These are phyloP conservation scores for Papilio aristodemus DNA, from an alignment of 1,140 invertebrate genomes.

Conservation along the genomic window DNA sequence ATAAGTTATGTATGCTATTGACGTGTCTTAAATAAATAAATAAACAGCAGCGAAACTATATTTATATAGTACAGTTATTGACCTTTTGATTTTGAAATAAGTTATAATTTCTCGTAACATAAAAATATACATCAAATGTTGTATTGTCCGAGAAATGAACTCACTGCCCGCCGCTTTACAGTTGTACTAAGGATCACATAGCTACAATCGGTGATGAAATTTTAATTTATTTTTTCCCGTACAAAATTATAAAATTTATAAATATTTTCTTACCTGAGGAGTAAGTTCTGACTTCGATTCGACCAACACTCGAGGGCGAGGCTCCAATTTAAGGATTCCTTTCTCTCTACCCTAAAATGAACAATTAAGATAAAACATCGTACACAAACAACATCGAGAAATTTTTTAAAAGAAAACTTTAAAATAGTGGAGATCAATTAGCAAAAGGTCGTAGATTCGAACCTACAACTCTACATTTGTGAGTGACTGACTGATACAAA, in stretches of 20 bases:
- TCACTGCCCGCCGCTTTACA: no score
- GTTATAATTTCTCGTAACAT: no score
- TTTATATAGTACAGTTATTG: no score
- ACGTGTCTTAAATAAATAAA: no score
- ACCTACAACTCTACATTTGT: background rate
- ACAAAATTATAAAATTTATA: background rate
- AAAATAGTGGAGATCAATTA: background rate
- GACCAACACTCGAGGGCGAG: slow-evolving; percentile 45
- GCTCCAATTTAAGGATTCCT: slow-evolving; percentile 67
- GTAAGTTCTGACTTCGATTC: slow-evolving; percentile 52
- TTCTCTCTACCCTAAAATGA: slow-evolving; percentile 56
- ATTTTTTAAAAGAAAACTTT: no score
- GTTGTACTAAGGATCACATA: no score
- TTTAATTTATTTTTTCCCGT: background rate
- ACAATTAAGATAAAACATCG: slow-evolving; percentile 6
- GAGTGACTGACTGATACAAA: background rate
- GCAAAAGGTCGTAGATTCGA: background rate
- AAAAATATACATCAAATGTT: no score
- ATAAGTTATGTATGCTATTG: no score
- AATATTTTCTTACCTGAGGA: slow-evolving; percentile 52
- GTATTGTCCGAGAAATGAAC: no score
- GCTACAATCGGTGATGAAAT: no score
- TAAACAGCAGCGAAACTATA: no score
- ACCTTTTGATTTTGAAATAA: no score
- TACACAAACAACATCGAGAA: background rate